Evolutionary conservation across 92 coral and sea anemone species (phyloP).

Genomic region (Epizoanthus illoricatus): DNA sequence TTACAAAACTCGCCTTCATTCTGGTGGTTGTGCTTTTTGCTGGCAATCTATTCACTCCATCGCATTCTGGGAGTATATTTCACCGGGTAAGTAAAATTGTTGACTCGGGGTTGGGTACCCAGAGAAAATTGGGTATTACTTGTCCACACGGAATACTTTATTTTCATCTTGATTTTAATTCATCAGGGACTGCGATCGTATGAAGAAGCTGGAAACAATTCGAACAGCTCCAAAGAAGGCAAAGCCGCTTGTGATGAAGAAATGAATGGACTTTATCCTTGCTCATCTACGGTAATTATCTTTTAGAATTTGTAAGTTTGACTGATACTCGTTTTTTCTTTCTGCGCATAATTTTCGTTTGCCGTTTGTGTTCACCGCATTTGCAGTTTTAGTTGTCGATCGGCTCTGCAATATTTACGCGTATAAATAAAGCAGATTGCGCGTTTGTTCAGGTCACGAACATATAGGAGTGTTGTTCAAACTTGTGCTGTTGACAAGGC

Average conservation of each 20-base stretch:
- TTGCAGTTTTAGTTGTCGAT: too few relatives aligned
- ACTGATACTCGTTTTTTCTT: too few relatives aligned
- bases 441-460: too few relatives aligned
- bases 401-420: too few relatives aligned
- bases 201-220: constrained; percentile 3
- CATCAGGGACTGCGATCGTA: constrained; percentile 21
- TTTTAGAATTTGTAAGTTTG: background rate
- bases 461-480: too few relatives aligned
- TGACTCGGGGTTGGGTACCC: background rate
- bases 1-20: constrained; percentile 13
- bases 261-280: constrained; percentile 61
- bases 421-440: too few relatives aligned
- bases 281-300: constrained; percentile 76
- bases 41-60: constrained; percentile 40
- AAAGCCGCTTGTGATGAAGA: constrained; percentile 48
- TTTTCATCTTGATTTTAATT: background rate
- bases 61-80: constrained; percentile 51
- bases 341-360: too few relatives aligned
- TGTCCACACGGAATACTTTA: background rate
- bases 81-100: constrained; percentile 51
- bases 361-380: too few relatives aligned
- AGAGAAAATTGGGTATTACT: background rate
- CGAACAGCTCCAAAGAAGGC: background rate
- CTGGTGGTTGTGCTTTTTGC: constrained; percentile 42
- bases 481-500: too few relatives aligned